Conservation (phyloP, 2,888 invertebrate genomes). For the Lasioglossum lativentre region DNA sequence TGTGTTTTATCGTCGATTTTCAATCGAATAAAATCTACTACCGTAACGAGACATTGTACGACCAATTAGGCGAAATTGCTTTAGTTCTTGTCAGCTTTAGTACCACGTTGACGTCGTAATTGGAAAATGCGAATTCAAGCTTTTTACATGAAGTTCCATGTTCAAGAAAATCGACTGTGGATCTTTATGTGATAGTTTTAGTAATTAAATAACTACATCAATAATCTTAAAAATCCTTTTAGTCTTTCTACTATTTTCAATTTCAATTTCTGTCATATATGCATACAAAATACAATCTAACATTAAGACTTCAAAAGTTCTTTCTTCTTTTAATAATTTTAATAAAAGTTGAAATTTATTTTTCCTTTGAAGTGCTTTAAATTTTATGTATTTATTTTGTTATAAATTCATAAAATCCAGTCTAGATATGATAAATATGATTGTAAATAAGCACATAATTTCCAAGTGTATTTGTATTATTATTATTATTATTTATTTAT, state of each 20-base stretch:
- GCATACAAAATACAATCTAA: neutral
- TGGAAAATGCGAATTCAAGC: neutral
- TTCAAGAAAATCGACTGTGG: neutral
- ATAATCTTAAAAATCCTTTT: too few species aligned
- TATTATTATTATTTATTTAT: too few species aligned
- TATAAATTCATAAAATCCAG: neutral
- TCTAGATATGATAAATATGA: neutral
- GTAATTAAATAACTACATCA: too few species aligned
- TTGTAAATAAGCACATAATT: neutral
- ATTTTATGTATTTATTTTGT: too few species aligned
- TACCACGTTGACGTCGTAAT: neutral
- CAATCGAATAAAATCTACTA: too few species aligned
- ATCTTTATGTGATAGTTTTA: too few species aligned
- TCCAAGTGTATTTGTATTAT: neutral
- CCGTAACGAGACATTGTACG: neutral
- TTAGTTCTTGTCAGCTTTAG: neutral
- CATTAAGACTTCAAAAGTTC: neutral
- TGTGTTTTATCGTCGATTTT: neutral
- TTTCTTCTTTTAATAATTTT: neutral
- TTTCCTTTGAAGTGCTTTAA: too few species aligned
- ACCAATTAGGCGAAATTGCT: neutral
- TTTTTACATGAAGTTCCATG: neutral
- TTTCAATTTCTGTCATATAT: too few species aligned
- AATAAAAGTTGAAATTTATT: neutral
- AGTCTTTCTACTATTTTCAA: too few species aligned